phyloP scores from a whole-genome alignment of 2,888 invertebrate species.

The Oscheius onirici region DNA sequence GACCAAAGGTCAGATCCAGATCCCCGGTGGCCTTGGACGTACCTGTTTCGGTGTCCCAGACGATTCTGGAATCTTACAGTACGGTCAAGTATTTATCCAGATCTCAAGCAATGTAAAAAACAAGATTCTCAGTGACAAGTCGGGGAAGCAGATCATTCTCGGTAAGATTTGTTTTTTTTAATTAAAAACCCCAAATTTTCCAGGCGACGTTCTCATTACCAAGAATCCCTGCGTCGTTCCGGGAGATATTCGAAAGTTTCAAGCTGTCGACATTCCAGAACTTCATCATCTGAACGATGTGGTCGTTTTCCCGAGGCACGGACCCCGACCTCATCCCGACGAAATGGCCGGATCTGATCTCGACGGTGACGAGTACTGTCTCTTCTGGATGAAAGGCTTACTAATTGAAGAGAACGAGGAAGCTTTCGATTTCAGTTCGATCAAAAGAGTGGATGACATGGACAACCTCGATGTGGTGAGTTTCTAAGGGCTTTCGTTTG shows the following conservation, averaged over 20 bases:
- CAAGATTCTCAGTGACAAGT: constrained; percentile 30
- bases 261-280: constrained; percentile 60
- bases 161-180: constrained; percentile 34
- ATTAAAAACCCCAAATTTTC: background rate
- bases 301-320: constrained; percentile 72
- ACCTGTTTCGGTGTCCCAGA: constrained; percentile 63
- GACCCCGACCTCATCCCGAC: constrained; percentile 72
- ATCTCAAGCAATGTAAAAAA: constrained; percentile 44
- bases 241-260: constrained; percentile 72
- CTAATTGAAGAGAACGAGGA: constrained; percentile 64
- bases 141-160: constrained; percentile 38
- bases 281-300: constrained; percentile 70
- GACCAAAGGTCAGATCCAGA: constrained; percentile 40
- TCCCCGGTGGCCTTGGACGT: constrained; percentile 47
- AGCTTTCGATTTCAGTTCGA: constrained; percentile 6
- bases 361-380: constrained; percentile 73
- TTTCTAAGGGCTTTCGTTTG: background rate
- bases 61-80: constrained; percentile 54
- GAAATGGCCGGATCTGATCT: constrained; percentile 73
- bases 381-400: constrained; percentile 71
- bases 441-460: background rate
- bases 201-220: constrained; percentile 71
- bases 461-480: background rate
- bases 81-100: constrained; percentile 62
- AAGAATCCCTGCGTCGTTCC: constrained; percentile 73